A percentile compares a stretch with the other conserved stretches of the same genome.
phyloP scores from a whole-genome alignment of 2,888 invertebrate species.

The Trissolcus brochymenae region DNA sequence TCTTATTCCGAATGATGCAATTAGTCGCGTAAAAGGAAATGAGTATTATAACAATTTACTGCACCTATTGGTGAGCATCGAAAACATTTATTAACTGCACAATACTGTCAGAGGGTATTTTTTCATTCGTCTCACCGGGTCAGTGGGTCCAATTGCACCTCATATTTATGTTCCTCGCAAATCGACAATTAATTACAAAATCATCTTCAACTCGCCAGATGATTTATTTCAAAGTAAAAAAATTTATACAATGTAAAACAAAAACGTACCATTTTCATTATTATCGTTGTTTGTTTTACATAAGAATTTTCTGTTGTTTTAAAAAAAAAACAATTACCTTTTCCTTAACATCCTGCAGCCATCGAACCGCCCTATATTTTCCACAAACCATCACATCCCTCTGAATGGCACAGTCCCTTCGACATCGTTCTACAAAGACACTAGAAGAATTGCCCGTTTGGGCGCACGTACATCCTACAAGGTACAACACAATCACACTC shows the following conservation, averaged over 20 bases:
- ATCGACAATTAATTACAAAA: not conserved
- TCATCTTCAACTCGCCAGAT: no score
- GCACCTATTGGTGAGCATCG: conserved; percentile 10
- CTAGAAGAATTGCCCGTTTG: conserved; percentile 60
- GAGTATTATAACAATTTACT: conserved; percentile 21
- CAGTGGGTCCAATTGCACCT: not conserved
- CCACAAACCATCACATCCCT: conserved; percentile 68
- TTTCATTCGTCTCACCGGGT: conserved; percentile 14
- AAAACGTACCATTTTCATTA: not conserved
- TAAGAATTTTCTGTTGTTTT: no score
- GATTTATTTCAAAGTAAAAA: not conserved
- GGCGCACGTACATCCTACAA: conserved; percentile 51
- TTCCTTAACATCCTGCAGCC: conserved; percentile 69
- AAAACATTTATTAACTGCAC: conserved; percentile 2
- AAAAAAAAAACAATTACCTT: no score
- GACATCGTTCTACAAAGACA: conserved; percentile 69
- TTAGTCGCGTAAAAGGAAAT: conserved; percentile 29
- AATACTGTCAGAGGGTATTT: not conserved
- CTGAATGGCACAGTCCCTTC: conserved; percentile 67
- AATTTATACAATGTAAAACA: not conserved
- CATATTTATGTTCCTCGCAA: not conserved
- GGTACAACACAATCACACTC: conserved; percentile 56
- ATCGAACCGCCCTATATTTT: conserved; percentile 70
- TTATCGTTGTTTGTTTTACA: not conserved
- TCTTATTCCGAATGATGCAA: conserved; percentile 38